phyloP scores from a whole-genome alignment of 2,888 invertebrate genomes.

The Drosophila cognata region DNA sequence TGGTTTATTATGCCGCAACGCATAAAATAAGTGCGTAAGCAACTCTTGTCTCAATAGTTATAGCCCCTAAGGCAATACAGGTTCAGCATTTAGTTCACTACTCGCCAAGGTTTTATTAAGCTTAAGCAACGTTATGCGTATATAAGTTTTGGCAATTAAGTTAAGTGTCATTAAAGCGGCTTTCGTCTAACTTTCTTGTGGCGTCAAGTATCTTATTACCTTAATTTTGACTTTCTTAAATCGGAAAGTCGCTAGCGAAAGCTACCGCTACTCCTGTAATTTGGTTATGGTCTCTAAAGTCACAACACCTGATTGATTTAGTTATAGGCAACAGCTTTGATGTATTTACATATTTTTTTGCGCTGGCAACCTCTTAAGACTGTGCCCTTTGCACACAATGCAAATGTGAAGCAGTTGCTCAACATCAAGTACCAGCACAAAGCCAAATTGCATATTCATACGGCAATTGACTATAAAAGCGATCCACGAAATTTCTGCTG shows the following conservation, averaged over 20 bases:
- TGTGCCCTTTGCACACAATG: slow-evolving; percentile 13
- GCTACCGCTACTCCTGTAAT: not conserved
- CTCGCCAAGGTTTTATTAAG: slow-evolving; percentile 55
- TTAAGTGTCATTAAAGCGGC: slow-evolving; percentile 18
- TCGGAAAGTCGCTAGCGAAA: not conserved
- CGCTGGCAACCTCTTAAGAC: slow-evolving; percentile 7
- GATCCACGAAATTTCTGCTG: slow-evolving; percentile 22
- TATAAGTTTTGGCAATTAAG: slow-evolving; percentile 33
- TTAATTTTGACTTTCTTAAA: not conserved
- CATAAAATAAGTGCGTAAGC: slow-evolving; percentile 36
- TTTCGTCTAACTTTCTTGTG: not conserved
- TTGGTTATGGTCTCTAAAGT: not conserved
- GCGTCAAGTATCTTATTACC: not conserved
- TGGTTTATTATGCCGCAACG: slow-evolving; percentile 27
- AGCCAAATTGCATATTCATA: slow-evolving; percentile 66
- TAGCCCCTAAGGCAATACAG: not conserved
- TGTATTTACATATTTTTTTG: slow-evolving; percentile 8
- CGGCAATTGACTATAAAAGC: slow-evolving; percentile 51
- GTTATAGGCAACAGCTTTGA: slow-evolving; percentile 32
- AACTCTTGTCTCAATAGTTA: not conserved
- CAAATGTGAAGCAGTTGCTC: slow-evolving; percentile 29
- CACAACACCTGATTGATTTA: slow-evolving; percentile 25
- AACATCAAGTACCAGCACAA: slow-evolving; percentile 7
- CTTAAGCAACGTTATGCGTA: slow-evolving; percentile 53
- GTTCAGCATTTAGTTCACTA: slow-evolving; percentile 14